Conservation (phyloP, 2,113 vertebrate genomes). For the Apeltes quadracus region DNA sequence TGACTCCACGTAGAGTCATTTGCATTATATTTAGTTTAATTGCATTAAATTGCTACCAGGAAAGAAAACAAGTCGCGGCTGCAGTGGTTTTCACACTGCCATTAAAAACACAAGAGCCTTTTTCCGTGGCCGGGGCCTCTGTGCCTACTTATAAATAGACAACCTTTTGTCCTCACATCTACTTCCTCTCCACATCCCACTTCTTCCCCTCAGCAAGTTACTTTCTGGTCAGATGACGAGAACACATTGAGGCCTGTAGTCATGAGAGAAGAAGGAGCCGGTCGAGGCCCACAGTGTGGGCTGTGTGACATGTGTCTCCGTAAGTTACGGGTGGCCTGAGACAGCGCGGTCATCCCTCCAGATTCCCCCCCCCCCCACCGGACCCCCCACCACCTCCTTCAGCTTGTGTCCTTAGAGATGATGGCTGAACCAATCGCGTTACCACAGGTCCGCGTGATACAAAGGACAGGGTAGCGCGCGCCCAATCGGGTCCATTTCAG, state of each 20-base stretch:
- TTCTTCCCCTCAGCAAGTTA: conserved; percentile 2
- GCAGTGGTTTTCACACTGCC: conserved; percentile 24
- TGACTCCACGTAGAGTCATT: conserved; percentile 39
- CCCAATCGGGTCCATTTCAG: conserved; percentile 28
- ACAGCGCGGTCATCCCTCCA: conserved; percentile 45
- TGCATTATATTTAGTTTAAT: conserved; percentile 61
- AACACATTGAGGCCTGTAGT: conserved; percentile 19
- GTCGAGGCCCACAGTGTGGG: conserved; percentile 17
- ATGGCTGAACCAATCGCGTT: conserved; percentile 44
- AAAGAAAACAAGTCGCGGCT: conserved; percentile 62
- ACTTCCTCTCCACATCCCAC: conserved; percentile 12
- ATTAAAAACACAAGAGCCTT: conserved; percentile 49
- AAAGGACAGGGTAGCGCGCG: conserved; percentile 46
- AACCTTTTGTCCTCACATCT: conserved; percentile 20
- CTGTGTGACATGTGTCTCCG: background rate
- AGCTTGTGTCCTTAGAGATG: conserved; percentile 50
- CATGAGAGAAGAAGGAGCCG: conserved; percentile 33
- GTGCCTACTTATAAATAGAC: conserved; percentile 28
- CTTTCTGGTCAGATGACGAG: conserved; percentile 35
- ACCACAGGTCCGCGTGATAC: conserved; percentile 54
- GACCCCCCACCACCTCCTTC: too few relatives aligned
- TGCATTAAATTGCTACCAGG: conserved; percentile 47
- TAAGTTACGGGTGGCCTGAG: conserved; percentile 23
- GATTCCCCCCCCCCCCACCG: conserved; percentile 47
- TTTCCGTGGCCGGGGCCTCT: conserved; percentile 15